These are phyloP conservation scores for Ctenicera cuprea DNA, from an alignment of 2,888 invertebrate genomes.

Conservation along the genomic window DNA sequence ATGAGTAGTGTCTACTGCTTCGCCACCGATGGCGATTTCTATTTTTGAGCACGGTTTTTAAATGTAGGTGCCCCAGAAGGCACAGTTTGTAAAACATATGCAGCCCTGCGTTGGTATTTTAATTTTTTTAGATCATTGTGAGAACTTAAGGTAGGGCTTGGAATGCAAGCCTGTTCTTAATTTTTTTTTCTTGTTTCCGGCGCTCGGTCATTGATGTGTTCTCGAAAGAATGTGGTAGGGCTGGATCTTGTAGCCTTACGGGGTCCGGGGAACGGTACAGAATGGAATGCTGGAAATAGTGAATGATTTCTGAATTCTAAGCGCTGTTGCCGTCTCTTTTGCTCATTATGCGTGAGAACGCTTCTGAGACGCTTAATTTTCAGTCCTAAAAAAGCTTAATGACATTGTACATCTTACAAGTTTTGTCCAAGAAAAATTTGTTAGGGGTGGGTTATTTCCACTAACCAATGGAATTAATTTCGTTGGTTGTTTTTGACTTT, in stretches of 20 bases:
- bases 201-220: slow-evolving; percentile 73
- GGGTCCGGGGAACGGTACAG: slow-evolving; percentile 64
- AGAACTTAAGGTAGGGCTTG: slow-evolving; percentile 41
- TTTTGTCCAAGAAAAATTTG: neutral
- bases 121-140: neutral
- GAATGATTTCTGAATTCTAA: slow-evolving; percentile 68
- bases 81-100: neutral
- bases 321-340: slow-evolving; percentile 53
- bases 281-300: slow-evolving; percentile 72
- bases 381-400: neutral
- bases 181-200: slow-evolving; percentile 70
- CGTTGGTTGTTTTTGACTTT: too few species aligned
- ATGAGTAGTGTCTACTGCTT: slow-evolving; percentile 18
- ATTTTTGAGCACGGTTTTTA: neutral
- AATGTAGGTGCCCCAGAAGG: neutral
- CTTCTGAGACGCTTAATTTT: neutral
- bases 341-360: slow-evolving; percentile 43
- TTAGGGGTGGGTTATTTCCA: too few species aligned
- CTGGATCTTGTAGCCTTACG: slow-evolving; percentile 62
- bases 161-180: slow-evolving; percentile 53
- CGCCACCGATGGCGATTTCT: slow-evolving; percentile 39
- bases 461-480: too few species aligned
- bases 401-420: neutral
- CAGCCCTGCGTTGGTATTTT: neutral
- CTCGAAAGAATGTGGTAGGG: slow-evolving; percentile 72